Evolutionary conservation across 2,113 vertebrate species (phyloP).

Genomic region (Zosterops hypoxanthus): DNA sequence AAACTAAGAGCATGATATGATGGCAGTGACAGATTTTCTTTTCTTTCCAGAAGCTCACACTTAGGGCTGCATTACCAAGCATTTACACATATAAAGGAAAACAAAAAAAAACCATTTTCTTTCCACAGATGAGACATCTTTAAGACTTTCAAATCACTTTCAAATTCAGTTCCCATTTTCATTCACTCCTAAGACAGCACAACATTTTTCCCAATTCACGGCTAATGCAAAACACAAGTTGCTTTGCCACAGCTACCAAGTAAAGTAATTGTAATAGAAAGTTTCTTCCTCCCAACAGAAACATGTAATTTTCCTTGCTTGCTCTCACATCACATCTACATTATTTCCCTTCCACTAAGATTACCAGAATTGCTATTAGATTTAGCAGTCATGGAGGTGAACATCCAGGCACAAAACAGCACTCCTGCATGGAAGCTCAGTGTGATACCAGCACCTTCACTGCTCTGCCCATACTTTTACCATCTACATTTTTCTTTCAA

Average conservation of each 20-base stretch:
- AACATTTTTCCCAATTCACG: neutral
- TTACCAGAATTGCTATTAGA: neutral
- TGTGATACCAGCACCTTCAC: neutral
- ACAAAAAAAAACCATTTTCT: fast-evolving
- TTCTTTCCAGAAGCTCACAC: neutral
- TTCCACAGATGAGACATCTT: neutral
- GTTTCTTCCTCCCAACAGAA: neutral
- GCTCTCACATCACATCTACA: neutral
- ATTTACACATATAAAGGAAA: neutral
- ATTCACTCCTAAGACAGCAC: neutral
- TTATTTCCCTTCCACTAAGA: neutral
- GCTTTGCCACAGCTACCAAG: neutral
- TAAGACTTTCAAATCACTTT: neutral
- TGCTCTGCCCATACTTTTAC: neutral
- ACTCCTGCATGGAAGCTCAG: neutral
- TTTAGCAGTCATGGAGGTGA: neutral
- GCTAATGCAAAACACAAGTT: neutral
- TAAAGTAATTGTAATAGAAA: neutral
- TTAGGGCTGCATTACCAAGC: neutral
- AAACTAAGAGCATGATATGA: neutral
- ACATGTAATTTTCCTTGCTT: neutral
- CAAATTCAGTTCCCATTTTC: neutral
- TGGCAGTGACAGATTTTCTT: neutral
- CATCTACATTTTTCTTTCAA: neutral
- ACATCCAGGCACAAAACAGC: neutral